Base-by-base conservation (phyloP, 2,113 vertebrate genomes). In the Gobius niger region DNA sequence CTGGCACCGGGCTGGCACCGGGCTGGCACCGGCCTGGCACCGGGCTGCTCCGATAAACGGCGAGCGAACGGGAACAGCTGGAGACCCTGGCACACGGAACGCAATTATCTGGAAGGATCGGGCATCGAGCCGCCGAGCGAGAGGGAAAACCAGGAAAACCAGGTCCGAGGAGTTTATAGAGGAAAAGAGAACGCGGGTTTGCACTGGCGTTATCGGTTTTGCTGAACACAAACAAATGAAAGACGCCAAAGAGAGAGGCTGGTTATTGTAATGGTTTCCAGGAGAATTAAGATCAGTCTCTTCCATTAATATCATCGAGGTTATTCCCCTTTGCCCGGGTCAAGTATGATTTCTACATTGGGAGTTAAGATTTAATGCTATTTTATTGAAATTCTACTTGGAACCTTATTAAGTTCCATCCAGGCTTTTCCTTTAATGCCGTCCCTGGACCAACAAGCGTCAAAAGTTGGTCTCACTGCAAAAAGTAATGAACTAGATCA, bases 51-150 rank as follows among this genome's bases (percentile, higher is more conserved):
- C 77, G 70, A 87, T 80, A 85, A 83, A 84, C 70, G 77, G 59
- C n/a, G 14, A 51, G 60, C 59, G 69, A 84, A 62, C 70, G 71
- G 79, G 50, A 79, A 16, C 83, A 86, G 80, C 78, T 77, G 83
- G 63, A 76, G 59, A 8, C 24, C 72, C 34, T 71, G 68, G 67
- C 51, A 47, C 56, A 19, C 41, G 10, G 42, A 78, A 74, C 3
- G 34, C 50, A 50, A 24, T 49, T 13, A 7, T 5, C 3, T 24
- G 41, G 15, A 76, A 68, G 40, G 18, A 8, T 51, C 12, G 3
- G 2, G 14, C 7, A 51, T 57, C 44, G 13, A 77, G 42, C 7
- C 44, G 12, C 10, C 47, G 67, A 5, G 14, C 3, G 40, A 40
- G 8, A 15, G n/a, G 42, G 57, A 9, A n/a, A 60, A 60, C 14